Conservation (phyloP, 2,113 vertebrate genomes). For the Xiphophorus couchianus region DNA sequence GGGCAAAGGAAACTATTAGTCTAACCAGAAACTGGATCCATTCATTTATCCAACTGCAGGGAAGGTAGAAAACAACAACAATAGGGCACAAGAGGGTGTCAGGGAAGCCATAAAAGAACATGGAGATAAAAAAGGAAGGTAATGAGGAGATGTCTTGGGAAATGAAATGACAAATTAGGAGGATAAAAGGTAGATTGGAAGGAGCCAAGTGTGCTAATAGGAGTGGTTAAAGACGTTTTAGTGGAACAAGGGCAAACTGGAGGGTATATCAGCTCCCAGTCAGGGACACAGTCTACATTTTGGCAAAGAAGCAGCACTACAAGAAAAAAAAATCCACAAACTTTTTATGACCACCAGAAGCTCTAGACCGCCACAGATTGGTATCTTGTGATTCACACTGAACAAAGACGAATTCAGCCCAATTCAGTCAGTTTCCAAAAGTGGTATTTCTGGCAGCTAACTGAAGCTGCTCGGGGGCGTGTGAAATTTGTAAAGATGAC, state of each 20-base stretch:
- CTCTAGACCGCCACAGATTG: background rate
- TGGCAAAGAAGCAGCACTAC: conserved; percentile 9
- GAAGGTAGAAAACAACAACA: background rate
- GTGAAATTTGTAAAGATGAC: background rate
- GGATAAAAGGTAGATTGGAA: conserved; percentile 37
- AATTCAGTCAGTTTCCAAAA: background rate
- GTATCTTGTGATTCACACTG: background rate
- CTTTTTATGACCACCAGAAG: background rate
- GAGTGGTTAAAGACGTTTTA: conserved; percentile 60
- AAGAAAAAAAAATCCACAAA: background rate
- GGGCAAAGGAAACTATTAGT: conserved; percentile 34
- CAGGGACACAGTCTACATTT: conserved; percentile 9
- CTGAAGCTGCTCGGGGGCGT: background rate
- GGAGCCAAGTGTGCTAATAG: conserved; percentile 56
- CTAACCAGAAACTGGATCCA: conserved; percentile 35
- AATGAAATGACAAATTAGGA: conserved; percentile 64
- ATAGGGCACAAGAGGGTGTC: conserved; percentile 34
- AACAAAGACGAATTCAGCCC: background rate
- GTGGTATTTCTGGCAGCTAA: background rate
- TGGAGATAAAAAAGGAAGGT: conserved; percentile 11
- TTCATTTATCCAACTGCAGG: conserved; percentile 30
- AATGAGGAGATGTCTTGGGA: conserved; percentile 64
- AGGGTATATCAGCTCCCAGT: conserved; percentile 10
- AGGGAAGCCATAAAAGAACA: conserved; percentile 37
- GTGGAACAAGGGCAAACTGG: conserved; percentile 57